These are phyloP conservation scores for Sesia bembeciformis DNA, from an alignment of 2,888 invertebrate species.

Conservation along the genomic window DNA sequence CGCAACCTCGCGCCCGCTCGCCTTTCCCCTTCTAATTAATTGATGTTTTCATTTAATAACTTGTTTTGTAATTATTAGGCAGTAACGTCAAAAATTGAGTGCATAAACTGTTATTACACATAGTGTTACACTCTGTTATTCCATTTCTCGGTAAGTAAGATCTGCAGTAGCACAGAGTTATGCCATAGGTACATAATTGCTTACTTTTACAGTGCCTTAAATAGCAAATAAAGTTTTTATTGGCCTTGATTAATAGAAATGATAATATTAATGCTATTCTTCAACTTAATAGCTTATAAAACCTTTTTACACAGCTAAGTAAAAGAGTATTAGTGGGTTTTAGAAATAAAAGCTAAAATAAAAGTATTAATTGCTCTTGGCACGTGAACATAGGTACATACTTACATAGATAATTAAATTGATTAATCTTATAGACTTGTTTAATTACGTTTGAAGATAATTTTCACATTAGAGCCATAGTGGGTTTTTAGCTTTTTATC, in stretches of 20 bases:
- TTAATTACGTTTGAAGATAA: background rate
- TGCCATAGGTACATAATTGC: too few species aligned
- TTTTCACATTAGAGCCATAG: background rate
- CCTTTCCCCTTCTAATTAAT: slow-evolving; percentile 69
- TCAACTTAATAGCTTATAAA: background rate
- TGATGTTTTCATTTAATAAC: slow-evolving; percentile 70
- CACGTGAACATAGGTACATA: background rate
- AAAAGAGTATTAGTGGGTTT: background rate
- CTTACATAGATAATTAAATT: background rate
- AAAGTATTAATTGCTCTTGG: background rate
- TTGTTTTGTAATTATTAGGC: slow-evolving; percentile 64
- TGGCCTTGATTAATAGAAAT: background rate
- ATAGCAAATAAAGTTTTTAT: background rate
- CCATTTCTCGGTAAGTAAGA: slow-evolving; percentile 9
- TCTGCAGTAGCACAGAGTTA: too few species aligned
- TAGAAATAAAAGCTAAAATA: background rate
- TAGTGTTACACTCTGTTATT: slow-evolving; percentile 29
- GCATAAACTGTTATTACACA: slow-evolving; percentile 46
- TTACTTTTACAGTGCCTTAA: too few species aligned
- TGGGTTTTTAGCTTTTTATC: too few species aligned
- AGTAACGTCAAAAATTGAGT: slow-evolving; percentile 56
- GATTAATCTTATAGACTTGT: background rate
- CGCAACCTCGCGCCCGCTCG: slow-evolving; percentile 64
- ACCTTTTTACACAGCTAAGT: background rate
- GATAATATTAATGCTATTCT: background rate